Conservation (phyloP, 1,140 invertebrate species). For the Cheumatopsyche charites region DNA sequence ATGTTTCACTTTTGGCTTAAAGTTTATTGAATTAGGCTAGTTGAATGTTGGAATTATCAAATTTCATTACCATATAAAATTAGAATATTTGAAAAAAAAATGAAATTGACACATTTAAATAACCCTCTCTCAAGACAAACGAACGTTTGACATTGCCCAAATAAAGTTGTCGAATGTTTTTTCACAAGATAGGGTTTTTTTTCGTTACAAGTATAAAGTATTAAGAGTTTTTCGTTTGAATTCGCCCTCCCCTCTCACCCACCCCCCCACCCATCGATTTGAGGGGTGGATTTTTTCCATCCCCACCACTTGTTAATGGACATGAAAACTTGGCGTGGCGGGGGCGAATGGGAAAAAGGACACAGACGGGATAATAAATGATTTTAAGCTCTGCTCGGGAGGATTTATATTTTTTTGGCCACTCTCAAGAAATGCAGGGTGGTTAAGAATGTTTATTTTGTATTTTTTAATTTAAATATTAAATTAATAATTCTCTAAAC, state of each 20-base stretch:
- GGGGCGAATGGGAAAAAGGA: slow-evolving; percentile 39
- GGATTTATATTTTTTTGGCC: slow-evolving; percentile 44
- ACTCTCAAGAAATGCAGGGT: slow-evolving; percentile 30
- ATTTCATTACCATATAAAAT: not conserved
- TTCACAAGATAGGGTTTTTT: slow-evolving; percentile 11
- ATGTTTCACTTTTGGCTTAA: no score
- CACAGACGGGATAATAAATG: slow-evolving; percentile 46
- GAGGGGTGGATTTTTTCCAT: not conserved
- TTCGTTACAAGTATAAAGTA: not conserved
- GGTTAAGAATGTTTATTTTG: not conserved
- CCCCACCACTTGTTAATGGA: slow-evolving; percentile 35
- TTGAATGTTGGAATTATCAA: no score
- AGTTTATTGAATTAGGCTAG: no score
- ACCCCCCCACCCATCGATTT: not conserved
- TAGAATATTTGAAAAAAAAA: not conserved
- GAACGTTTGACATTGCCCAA: slow-evolving; percentile 12
- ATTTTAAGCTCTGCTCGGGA: slow-evolving; percentile 43
- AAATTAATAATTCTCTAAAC: no score
- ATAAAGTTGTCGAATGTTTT: not conserved
- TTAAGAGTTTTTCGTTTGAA: slow-evolving; percentile 3
- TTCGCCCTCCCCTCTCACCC: not conserved
- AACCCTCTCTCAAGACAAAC: slow-evolving; percentile 20
- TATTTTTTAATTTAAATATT: not conserved
- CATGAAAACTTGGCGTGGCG: slow-evolving; percentile 21
- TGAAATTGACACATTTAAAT: not conserved